phyloP scores from a whole-genome alignment of 2,888 invertebrate species.

The Zaprionus obscuricornis region DNA sequence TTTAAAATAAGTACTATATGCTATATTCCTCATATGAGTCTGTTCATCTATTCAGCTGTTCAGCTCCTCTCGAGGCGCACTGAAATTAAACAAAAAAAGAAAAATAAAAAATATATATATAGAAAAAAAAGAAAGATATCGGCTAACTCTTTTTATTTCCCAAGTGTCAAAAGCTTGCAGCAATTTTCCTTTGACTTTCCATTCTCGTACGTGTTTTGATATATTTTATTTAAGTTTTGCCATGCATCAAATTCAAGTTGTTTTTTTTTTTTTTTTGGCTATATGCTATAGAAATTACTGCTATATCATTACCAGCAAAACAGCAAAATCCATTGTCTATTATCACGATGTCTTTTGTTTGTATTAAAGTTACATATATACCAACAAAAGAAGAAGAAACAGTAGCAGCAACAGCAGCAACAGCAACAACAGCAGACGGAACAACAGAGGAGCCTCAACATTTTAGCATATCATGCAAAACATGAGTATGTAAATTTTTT shows the following conservation, averaged over 20 bases:
- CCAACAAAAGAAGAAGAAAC: too few relatives aligned
- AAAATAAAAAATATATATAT: not conserved
- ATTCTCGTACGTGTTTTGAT: conserved; percentile 55
- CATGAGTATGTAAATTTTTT: conserved; percentile 75
- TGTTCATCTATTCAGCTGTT: not conserved
- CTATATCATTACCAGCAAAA: conserved; percentile 50
- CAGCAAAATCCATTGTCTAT: conserved; percentile 38
- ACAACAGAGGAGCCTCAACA: too few relatives aligned
- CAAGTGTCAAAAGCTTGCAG: conserved; percentile 49
- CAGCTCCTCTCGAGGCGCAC: too few relatives aligned
- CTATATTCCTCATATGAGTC: conserved; percentile 3
- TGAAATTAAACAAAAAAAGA: conserved; percentile 49
- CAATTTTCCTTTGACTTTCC: conserved; percentile 54
- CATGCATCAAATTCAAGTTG: too few relatives aligned
- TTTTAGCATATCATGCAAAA: conserved; percentile 69
- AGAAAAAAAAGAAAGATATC: conserved; percentile 14
- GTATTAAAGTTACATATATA: conserved; percentile 21
- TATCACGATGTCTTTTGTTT: conserved; percentile 15
- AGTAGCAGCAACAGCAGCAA: too few relatives aligned
- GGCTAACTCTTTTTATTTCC: conserved; percentile 69
- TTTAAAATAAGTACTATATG: conserved; percentile 52
- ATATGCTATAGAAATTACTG: conserved; percentile 21
- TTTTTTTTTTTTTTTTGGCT: too few relatives aligned
- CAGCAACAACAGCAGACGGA: too few relatives aligned
- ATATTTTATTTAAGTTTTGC: conserved; percentile 36